Base-by-base conservation (phyloP, 1,140 invertebrate species). In the Dolichoris vasculosae region DNA sequence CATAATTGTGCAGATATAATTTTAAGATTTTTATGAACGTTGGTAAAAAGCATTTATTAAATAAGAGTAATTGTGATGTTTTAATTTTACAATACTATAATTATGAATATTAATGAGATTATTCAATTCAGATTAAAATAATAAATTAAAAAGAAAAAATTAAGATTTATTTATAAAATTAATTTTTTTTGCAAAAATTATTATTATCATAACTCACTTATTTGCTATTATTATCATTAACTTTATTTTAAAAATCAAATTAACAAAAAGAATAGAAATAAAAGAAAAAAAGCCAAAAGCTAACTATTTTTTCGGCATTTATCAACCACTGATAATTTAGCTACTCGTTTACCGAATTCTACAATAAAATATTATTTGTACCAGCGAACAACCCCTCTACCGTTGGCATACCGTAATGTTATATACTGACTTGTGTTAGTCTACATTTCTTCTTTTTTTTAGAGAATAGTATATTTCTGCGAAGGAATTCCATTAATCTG, bases 331-430 rank as follows among this genome's bases (percentile, higher is more conserved):
- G 82, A 77, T 83, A 83, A 83, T 83, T 83, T 73, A 51, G 43
- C 83, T 63, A 35, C 43, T 55, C 82, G 63, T 23, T 46, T 32
- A 43, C 40, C 9, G 23, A n/a, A 15, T 20, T 1, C 23, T 30
- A 63, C 46, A 78, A 69, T 78, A 78, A 84, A 84, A 84, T 84
- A 78, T 78, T 84, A 78, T 84, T 78, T 67, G 82, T 67, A 55
- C 59, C 59, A 78, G 20, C n/a, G 26, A 63, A 35, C 51, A 55
- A 83, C 82, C 23, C 23, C 40, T 32, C 46, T 46, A 6, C n/a
- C 46, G 46, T 6, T 15, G 7, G 20, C 23, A 38, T 23, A 1
- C 23, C 1, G 32, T 8, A 0, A 7, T 20, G 73, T 20, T 32
- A 32, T 23, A 30, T 17, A 11, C 59, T 4, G 17, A 35, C 11